Base-by-base conservation (phyloP, 2,797 vertebrate species). In the Chrosomus eos region DNA sequence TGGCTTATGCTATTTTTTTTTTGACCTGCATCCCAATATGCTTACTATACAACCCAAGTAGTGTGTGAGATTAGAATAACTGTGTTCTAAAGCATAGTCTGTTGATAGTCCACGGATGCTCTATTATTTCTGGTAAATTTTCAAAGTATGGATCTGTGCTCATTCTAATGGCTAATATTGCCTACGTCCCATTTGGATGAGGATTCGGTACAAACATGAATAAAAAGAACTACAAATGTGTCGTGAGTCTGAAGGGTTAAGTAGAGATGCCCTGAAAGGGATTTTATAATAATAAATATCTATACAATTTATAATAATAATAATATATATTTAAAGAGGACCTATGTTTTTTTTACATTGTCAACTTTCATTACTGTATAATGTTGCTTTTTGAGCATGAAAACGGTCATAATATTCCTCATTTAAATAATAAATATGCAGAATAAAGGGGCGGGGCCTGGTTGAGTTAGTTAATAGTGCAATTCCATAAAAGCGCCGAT, bases 401-500 rank as follows among this genome's bases (percentile, higher is more conserved):
- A 53, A 53, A 53, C 21, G 7, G 3, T 21, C 7, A 53, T 21
- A 53, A 9, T 53, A 53, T 8, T 7, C 7, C 51, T 53, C 3
- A 55, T 55, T 55, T 55, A 55, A 55, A 4, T 55, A 55, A 40
- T 40, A 10, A 0, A 40, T 40, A 10, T 8, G 51, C 51, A 21
- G 48, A 8, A 53, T 53, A 21, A 53, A 53, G 51, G 51, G 7
- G 19, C 19, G n/a, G n/a, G n/a, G n/a, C n/a, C n/a, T n/a, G n/a
- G n/a, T n/a, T n/a, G n/a, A n/a, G n/a, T n/a, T n/a, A 7, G 6
- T 0, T 19, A 2, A 7, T 53, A 2, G 48, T 51, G 48, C 11
- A 14, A 45, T 45, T 14, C 11, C 43, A 45, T 0, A 43, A 43
- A 43, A 43, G 40, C 10, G 40, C 10, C 0, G 40, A 43, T 13